Evolutionary conservation across 2,888 invertebrate genomes (phyloP).

Genomic region (Bhutanitis thaidina): DNA sequence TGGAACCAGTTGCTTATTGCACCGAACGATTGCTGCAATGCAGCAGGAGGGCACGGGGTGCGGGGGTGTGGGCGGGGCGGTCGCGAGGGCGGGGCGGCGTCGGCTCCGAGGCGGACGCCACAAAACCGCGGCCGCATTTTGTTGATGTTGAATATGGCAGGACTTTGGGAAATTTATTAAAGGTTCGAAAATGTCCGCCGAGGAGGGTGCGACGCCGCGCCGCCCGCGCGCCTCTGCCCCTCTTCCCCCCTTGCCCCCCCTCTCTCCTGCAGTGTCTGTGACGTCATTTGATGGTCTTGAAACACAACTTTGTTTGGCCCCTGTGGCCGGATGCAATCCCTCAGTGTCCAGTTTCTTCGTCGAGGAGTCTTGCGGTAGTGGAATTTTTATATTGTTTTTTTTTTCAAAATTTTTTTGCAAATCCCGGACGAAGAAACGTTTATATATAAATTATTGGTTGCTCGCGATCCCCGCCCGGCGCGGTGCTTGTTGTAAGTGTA

Average conservation of each 20-base stretch:
- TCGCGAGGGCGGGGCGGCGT: conserved; percentile 34
- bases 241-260: no score
- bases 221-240: no score
- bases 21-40: no score
- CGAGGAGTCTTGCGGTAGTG: background rate
- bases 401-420: background rate
- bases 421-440: background rate
- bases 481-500: conserved; percentile 13
- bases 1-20: no score
- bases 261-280: no score
- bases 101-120: conserved; percentile 63
- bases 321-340: background rate
- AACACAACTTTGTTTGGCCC: no score
- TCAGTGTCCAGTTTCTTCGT: background rate
- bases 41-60: no score
- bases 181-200: conserved; percentile 75
- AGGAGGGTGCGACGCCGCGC: conserved; percentile 33
- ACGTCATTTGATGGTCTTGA: no score
- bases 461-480: background rate
- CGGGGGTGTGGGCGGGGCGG: no score
- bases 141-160: conserved; percentile 73
- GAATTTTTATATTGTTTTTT: background rate
- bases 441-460: background rate
- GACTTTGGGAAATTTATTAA: conserved; percentile 62
- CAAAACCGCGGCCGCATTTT: conserved; percentile 69